Conservation (phyloP, 2,113 vertebrate species). For the Ceyx margarethae region DNA sequence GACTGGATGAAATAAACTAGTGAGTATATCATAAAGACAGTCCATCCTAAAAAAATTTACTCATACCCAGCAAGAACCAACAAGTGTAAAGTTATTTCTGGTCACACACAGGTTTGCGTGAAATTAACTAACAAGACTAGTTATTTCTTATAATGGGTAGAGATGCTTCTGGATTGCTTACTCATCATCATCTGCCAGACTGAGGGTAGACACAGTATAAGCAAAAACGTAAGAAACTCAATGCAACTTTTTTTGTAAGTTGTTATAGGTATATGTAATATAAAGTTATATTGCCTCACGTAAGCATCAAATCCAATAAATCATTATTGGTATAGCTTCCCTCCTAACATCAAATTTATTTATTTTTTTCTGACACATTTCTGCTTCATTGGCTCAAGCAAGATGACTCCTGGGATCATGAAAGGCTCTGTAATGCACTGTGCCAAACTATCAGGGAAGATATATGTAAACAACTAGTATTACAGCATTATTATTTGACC, state of each 20-base stretch:
- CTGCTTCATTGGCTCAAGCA: not conserved
- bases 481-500: not conserved
- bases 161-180: not conserved
- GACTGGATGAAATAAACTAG: not conserved
- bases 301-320: not conserved
- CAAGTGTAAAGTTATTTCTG: not conserved
- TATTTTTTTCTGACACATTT: not conserved
- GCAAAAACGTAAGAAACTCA: not conserved
- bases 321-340: not conserved
- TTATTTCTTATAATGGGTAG: not conserved
- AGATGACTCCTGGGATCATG: not conserved
- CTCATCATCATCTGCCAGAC: not conserved
- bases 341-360: not conserved
- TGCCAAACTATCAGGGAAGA: not conserved
- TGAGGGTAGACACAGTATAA: not conserved
- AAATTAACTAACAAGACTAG: not conserved
- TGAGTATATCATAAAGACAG: not conserved
- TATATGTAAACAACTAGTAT: not conserved
- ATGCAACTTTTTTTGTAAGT: not conserved
- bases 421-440: not conserved
- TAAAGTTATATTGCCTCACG: not conserved
- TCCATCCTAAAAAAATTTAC: not conserved
- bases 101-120: not conserved
- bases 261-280: not conserved
- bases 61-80: not conserved